These are phyloP conservation scores for Hemistola chrysoprasaria DNA, from an alignment of 2,888 invertebrate genomes.

Conservation along the genomic window DNA sequence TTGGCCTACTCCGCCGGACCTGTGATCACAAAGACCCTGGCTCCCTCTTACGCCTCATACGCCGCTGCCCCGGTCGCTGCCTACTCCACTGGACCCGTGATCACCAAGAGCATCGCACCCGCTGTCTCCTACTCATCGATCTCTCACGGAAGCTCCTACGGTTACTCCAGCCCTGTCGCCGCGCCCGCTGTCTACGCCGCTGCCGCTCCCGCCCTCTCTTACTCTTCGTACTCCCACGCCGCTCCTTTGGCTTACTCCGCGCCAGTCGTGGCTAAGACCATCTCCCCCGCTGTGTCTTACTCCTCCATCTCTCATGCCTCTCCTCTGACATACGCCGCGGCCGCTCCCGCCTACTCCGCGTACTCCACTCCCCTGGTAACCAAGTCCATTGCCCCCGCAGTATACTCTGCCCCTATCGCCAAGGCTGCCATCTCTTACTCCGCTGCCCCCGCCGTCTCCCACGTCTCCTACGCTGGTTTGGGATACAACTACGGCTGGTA, in stretches of 20 bases:
- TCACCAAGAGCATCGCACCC: conserved; percentile 53
- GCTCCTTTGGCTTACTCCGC: conserved; percentile 45
- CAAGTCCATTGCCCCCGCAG: conserved; percentile 38
- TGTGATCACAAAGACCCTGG: conserved; percentile 51
- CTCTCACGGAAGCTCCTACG: no score
- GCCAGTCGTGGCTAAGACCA: conserved; percentile 45
- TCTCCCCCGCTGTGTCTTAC: conserved; percentile 55
- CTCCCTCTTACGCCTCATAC: conserved; percentile 43
- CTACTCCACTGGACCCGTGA: conserved; percentile 46
- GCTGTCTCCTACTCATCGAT: no score
- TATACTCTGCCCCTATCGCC: conserved; percentile 53
- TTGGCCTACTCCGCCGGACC: conserved; percentile 79
- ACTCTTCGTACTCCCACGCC: conserved; percentile 56
- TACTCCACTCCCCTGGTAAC: conserved; percentile 67
- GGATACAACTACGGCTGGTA: conserved; percentile 74
- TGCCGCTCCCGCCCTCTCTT: conserved; percentile 52
- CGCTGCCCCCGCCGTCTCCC: conserved; percentile 84
- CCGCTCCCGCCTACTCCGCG: conserved; percentile 24
- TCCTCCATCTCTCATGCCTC: conserved; percentile 51
- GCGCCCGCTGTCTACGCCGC: no score
- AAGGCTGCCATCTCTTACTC: conserved; percentile 64
- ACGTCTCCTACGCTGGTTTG: conserved; percentile 84
- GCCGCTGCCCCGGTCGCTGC: conserved; percentile 36
- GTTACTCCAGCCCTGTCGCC: conserved; percentile 57
- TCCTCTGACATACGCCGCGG: no score